A percentile compares a stretch with the other conserved stretches of the same genome.
Evolutionary conservation across 2,888 invertebrate species (phyloP).

Genomic region (Caenorhabditis sinica): DNA sequence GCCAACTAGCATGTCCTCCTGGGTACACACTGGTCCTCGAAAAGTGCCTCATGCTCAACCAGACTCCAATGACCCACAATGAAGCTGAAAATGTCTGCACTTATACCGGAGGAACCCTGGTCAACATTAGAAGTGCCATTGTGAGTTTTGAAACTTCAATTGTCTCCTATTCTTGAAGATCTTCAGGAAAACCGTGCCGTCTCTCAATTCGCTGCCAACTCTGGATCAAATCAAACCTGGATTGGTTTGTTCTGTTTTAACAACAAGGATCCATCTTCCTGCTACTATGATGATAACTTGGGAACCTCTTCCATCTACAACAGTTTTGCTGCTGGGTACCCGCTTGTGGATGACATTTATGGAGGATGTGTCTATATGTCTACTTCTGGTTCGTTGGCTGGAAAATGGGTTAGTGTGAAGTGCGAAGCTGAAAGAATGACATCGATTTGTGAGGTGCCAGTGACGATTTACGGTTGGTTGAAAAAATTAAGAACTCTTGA

Average conservation of each 20-base stretch:
- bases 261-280: neutral
- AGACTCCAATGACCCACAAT: neutral
- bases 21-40: conserved; percentile 6
- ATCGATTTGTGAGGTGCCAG: conserved; percentile 23
- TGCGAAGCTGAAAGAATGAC: conserved; percentile 26
- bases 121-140: neutral
- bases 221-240: conserved; percentile 4
- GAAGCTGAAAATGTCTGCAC: conserved; percentile 1
- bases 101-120: conserved; percentile 18
- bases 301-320: conserved; percentile 3
- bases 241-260: conserved; percentile 10
- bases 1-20: neutral
- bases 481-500: too few relatives aligned
- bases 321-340: conserved; percentile 21
- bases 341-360: neutral
- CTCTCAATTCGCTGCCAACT: neutral
- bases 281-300: conserved; percentile 24
- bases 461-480: too few relatives aligned
- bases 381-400: neutral
- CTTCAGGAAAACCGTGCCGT: conserved; percentile 26
- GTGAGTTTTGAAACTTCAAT: too few relatives aligned
- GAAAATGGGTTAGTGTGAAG: conserved; percentile 27
- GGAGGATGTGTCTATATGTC: conserved; percentile 40
- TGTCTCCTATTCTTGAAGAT: too few relatives aligned
- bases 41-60: neutral